Conservation (phyloP, 2,113 vertebrate species). For the Holacanthus passer region DNA sequence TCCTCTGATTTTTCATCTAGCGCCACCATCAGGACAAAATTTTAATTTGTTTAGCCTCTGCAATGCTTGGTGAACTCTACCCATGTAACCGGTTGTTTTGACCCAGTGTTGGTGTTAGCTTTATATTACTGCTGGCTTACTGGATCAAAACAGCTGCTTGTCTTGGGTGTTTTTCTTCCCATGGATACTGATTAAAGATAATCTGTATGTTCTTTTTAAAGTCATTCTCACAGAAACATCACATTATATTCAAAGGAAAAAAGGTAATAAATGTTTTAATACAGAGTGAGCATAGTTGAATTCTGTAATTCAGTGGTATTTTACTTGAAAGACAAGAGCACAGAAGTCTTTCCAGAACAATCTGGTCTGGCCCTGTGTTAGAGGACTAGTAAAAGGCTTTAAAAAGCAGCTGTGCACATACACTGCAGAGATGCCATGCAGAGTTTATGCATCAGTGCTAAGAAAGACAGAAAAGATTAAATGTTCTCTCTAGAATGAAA, state of each 20-base stretch:
- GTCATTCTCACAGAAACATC: not conserved
- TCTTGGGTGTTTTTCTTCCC: too few species aligned
- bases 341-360: slow-evolving; percentile 21
- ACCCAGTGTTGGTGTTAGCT: too few species aligned
- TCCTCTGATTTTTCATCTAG: not conserved
- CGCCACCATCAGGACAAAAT: not conserved
- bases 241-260: not conserved
- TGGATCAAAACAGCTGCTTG: too few species aligned
- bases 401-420: slow-evolving; percentile 60
- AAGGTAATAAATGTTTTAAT: not conserved
- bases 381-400: slow-evolving; percentile 23
- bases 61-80: too few species aligned
- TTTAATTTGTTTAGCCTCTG: too few species aligned
- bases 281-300: not conserved
- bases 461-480: slow-evolving; percentile 4
- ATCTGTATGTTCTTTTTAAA: not conserved
- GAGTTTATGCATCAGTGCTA: slow-evolving; percentile 25
- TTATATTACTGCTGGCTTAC: too few species aligned
- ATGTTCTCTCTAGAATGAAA: not conserved
- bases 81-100: too few species aligned
- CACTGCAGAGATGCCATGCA: slow-evolving; percentile 62
- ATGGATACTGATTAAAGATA: too few species aligned
- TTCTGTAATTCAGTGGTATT: slow-evolving; percentile 3
- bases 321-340: slow-evolving; percentile 21
- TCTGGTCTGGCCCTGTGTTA: slow-evolving; percentile 18